These are phyloP conservation scores for Phalanger gymnotis DNA, from an alignment of 2,797 vertebrate species.

Conservation along the genomic window DNA sequence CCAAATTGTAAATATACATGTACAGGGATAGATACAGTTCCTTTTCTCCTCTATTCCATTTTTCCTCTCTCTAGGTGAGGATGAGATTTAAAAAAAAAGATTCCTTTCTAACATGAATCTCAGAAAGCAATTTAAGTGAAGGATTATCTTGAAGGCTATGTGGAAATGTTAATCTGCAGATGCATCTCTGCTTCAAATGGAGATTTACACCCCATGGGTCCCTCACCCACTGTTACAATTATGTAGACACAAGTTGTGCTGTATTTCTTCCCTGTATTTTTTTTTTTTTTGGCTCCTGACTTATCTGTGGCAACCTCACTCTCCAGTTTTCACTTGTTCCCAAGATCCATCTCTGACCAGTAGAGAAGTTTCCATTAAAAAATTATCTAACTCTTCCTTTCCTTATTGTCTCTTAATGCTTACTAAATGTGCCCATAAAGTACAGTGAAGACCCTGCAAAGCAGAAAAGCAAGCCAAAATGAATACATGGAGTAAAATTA, in stretches of 20 bases:
- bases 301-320: not conserved
- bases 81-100: not conserved
- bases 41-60: not conserved
- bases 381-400: not conserved
- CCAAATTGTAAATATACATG: not conserved
- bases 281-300: not conserved
- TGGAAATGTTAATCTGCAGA: not conserved
- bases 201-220: not conserved
- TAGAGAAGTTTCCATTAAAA: not conserved
- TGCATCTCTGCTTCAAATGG: not conserved
- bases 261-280: not conserved
- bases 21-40: not conserved
- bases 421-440: not conserved
- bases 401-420: not conserved
- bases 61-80: not conserved
- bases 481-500: not conserved
- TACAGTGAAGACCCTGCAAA: not conserved
- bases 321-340: not conserved
- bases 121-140: constrained; percentile 20
- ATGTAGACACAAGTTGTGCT: not conserved
- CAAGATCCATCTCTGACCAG: not conserved
- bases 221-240: not conserved
- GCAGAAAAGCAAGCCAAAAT: not conserved
- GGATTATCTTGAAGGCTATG: not conserved
- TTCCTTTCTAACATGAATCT: not conserved